Conservation (phyloP, 2,113 vertebrate species). For the Anolis sagrei region DNA sequence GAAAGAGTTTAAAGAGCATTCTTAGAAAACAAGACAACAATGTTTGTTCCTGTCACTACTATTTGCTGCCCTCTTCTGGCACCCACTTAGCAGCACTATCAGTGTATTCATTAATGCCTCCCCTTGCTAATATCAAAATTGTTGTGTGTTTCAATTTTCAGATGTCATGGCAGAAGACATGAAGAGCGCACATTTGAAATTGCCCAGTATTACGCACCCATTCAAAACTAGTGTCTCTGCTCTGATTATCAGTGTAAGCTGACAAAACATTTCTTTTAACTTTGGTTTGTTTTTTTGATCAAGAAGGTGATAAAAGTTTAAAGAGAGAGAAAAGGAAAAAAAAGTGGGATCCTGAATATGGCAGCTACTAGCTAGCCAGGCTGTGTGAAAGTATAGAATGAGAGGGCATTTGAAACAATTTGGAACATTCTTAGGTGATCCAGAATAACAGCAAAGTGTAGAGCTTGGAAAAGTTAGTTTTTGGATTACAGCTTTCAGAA, state of each 20-base stretch:
- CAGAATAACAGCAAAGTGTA: too few relatives aligned
- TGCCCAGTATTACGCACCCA: background rate
- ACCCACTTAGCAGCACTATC: background rate
- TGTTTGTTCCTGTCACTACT: background rate
- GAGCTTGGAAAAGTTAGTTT: too few relatives aligned
- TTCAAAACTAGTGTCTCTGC: background rate
- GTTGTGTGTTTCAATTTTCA: too few relatives aligned
- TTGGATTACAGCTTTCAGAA: too few relatives aligned
- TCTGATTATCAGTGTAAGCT: background rate
- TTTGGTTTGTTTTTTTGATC: background rate
- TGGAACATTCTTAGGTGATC: background rate
- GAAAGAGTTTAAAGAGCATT: rapidly evolving
- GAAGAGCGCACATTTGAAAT: background rate
- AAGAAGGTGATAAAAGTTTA: background rate
- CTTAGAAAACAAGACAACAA: rapidly evolving
- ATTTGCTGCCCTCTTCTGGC: conserved; percentile 67
- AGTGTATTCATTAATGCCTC: background rate
- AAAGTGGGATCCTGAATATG: background rate
- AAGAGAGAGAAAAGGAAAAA: too few relatives aligned
- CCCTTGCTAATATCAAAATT: background rate
- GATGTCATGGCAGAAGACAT: background rate
- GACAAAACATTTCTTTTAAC: background rate
- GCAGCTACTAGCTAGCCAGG: too few relatives aligned
- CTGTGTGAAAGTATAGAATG: background rate
- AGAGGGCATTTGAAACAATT: background rate